These are phyloP conservation scores for Eurytoma adleriae DNA, from an alignment of 2,888 invertebrate genomes.

Conservation along the genomic window DNA sequence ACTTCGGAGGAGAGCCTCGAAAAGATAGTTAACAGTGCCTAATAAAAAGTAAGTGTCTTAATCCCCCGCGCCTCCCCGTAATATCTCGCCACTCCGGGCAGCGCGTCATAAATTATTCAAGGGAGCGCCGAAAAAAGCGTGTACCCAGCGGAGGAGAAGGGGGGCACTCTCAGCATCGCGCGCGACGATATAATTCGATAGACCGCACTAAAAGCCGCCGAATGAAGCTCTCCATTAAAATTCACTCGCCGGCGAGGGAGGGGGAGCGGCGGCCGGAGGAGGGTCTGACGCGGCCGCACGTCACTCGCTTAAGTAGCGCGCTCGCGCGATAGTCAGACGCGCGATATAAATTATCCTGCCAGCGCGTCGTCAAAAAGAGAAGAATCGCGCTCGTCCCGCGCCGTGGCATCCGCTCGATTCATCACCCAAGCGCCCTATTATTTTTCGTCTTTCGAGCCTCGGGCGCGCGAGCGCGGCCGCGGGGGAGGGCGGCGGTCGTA, in stretches of 20 bases:
- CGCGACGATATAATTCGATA: slow-evolving; percentile 28
- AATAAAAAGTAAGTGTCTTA: too few relatives aligned
- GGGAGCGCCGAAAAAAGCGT: not conserved
- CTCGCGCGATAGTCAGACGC: slow-evolving; percentile 32
- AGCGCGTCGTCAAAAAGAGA: not conserved
- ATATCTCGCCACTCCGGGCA: not conserved
- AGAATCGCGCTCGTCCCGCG: not conserved
- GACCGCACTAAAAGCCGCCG: slow-evolving; percentile 15
- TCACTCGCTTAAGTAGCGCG: slow-evolving; percentile 29
- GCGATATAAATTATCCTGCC: slow-evolving; percentile 11
- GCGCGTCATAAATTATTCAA: slow-evolving; percentile 18
- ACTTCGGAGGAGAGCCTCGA: too few relatives aligned
- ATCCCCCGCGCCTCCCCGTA: too few relatives aligned
- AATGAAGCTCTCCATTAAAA: slow-evolving; percentile 34
- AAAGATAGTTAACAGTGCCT: too few relatives aligned
- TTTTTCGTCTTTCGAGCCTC: too few relatives aligned
- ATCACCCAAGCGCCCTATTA: too few relatives aligned
- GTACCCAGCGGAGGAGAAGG: not conserved
- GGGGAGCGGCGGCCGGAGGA: too few relatives aligned
- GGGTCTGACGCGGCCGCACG: not conserved
- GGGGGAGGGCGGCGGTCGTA: too few relatives aligned
- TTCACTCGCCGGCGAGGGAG: not conserved
- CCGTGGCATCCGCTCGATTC: too few relatives aligned
- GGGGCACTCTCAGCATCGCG: not conserved
- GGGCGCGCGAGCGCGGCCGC: too few relatives aligned